Evolutionary conservation across 1,140 invertebrate species (phyloP), one percentile per base, ranked within the genome.

Genomic region (Drosophila quadrilineata): DNA sequence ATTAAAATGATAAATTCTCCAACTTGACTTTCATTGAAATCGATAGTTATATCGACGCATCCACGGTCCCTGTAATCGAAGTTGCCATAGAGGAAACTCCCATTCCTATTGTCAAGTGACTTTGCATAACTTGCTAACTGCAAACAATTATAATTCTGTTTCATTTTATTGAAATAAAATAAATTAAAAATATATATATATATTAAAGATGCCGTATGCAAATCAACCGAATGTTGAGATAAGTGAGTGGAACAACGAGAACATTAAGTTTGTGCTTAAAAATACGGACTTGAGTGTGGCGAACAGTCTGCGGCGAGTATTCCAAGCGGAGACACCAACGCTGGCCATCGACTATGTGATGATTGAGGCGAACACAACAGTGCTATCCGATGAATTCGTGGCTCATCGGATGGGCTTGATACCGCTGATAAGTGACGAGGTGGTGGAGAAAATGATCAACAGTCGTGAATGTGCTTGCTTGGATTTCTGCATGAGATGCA

Each of bases 341-440:
- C 93, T 97, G 93, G 98, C 98, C n/a, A 99, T 99, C 68, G 99
- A 99, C 91, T 99, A 98, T 98, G 97, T 99, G 9, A 98, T 99
- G 90, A 92, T 99, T 46, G 98, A 99, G 91, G 95, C 97, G 0
- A 99, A 99, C 91, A 99, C 98, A 0, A 98, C 98, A 10, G 98
- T 99, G 41, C 91, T 99, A 0, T 98, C 98, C 91, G 99, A 99
- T 90, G 99, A 99, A 91, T 99, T 99, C 90, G 92, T 99, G 45
- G 97, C 99, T 6, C 98, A 99, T 86, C 93, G 99, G 56, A 96
- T 99, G 85, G 99, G 99, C 17, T 92, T 99, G 21, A 99, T 99
- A 87, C 99, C 98, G 0, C 91, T 99, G 0, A 98, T 97, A 52
- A 97, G 96, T 21, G 98, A 99, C 90, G 98, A 99, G 75, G 95